Evolutionary conservation across 2,888 invertebrate species (phyloP), one percentile per base, ranked within the genome.

Genomic region (Leucophenga maculata): DNA sequence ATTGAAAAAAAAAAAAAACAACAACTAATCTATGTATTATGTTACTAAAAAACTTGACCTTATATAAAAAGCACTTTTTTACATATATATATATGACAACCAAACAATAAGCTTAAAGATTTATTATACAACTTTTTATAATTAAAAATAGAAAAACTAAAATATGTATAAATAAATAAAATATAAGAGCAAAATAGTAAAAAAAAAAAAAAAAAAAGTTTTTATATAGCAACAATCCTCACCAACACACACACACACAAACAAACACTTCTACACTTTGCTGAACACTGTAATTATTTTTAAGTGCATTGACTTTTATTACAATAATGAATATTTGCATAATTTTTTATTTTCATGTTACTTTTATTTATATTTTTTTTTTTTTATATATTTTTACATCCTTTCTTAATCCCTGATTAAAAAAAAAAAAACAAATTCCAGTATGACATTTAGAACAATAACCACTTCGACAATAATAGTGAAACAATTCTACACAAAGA

Each of bases 1-100:
- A 64, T 67, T 64, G 57, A 59, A 59, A 8, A 13, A 26, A 11
- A 57, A 59, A 16, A 8, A 59, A 31, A 59, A 31, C 2, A 32
- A 55, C n/a, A 55, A 55, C 22, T 22, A 55, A 55, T 22, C 44
- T 46, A 20, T 31, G 13, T 26, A 26, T 26, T 26, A 26, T 20
- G 16, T 52, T 52, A 52, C 20, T 52, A 52, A 52, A 52, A 52
- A 20, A 52, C 52, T 52, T 52, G 52, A 39, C 39, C 14, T 59
- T 26, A 32, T 31, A 20, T 6, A 22, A 55, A 73, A 11, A 62
- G 20, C 65, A 72, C 66, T 71, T 65, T 72, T 71, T 74, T 68
- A 72, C 71, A 69, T 72, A 69, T 64, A 75, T 70, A 76, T 16
- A 44, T 73, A 59, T 59, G 59, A 59, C n/a, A 55, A 32, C n/a